Base-by-base conservation (phyloP, 2,888 invertebrate genomes). In the Ceriagrion tenellum region DNA sequence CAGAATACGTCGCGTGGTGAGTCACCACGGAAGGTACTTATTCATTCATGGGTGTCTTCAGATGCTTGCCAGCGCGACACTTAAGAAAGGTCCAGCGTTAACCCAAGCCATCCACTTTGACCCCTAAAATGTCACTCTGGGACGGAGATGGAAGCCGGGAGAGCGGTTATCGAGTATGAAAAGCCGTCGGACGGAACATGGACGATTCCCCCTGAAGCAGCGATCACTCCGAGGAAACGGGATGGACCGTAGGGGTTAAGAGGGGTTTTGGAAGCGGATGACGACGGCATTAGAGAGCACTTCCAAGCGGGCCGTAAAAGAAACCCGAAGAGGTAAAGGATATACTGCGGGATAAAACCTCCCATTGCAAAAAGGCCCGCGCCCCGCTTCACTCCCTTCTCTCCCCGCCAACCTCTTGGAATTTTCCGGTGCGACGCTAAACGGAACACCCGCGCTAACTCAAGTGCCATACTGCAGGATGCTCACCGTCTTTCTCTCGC, bases 301-400 rank as follows among this genome's bases (percentile, higher is more conserved):
- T 81, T 81, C 81, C 16, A 35, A 35, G 16, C 10, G 35, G 81
- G 12, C 35, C 81, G 35, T 81, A 81, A 81, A 81, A 81, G 16
- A 23, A 35, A 16, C 69, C 20, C 13, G 16, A 35, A 30, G 81
- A 35, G 13, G 81, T 81, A 13, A 16, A 26, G 30, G 81, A 35
- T 59, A 59, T 59, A 16, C 8, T n/a, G 81, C 81, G 81, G 23
- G 81, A 81, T 81, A 35, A 81, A 81, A 81, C 16, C 16, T 18
- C 2, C 30, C 81, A 81, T 81, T n/a, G 13, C n/a, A 69, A 8
- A 10, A 12, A n/a, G 69, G 26, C 95, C 81, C 18, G 81, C 55
- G 18, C 81, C 81, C 81, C 81, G 26, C 55, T 81, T 81, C 95
- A 13, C 74, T 30, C 95, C n/a, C n/a, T n/a, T 13, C 95, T 40